These are phyloP conservation scores for Sturmia bella DNA, from an alignment of 2,888 invertebrate species.

Conservation along the genomic window DNA sequence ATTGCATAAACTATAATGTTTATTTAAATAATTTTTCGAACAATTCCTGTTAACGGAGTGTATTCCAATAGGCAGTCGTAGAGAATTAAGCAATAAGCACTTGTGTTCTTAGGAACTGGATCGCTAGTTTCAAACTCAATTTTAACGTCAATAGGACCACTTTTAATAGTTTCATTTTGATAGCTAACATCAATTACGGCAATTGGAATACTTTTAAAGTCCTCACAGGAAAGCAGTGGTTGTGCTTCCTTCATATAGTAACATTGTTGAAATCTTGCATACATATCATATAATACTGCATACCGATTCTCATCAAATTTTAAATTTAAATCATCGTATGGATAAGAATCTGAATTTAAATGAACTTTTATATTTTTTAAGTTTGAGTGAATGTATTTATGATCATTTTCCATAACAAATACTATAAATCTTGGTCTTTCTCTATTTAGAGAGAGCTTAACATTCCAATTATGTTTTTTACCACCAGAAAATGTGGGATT, in stretches of 20 bases:
- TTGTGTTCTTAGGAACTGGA: background rate
- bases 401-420: background rate
- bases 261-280: constrained; percentile 4
- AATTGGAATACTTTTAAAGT: background rate
- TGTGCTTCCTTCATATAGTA: constrained; percentile 5
- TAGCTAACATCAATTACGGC: background rate
- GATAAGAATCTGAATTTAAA: constrained; percentile 63
- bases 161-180: no score
- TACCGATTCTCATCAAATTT: constrained; percentile 60
- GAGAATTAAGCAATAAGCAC: background rate
- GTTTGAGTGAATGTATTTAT: background rate
- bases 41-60: background rate
- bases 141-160: background rate
- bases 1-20: no score
- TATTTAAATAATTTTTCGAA: background rate
- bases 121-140: background rate
- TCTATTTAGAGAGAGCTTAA: background rate
- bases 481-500: background rate
- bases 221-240: background rate
- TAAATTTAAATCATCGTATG: constrained; percentile 65
- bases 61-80: background rate
- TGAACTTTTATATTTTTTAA: constrained; percentile 46
- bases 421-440: background rate
- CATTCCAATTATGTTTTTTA: background rate
- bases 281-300: constrained; percentile 38